A percentile compares a stretch with the other conserved stretches of the same genome.
Evolutionary conservation across 1,140 invertebrate species (phyloP).

Genomic region (Pararge aegeria): DNA sequence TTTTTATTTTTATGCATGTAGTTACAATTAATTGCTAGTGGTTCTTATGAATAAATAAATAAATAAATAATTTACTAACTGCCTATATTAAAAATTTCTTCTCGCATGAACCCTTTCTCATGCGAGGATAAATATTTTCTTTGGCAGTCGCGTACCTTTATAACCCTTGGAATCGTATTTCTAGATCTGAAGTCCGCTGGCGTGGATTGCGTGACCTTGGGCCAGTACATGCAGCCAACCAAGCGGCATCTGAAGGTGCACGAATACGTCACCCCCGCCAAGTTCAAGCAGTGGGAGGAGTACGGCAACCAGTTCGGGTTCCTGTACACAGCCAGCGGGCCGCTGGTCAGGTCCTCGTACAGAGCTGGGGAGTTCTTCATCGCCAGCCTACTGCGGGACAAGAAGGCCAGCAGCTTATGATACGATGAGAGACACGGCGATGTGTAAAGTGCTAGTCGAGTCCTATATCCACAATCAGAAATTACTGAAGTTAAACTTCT

Average conservation of each 20-base stretch:
- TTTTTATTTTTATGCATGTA: too few relatives aligned
- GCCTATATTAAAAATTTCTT: too few relatives aligned
- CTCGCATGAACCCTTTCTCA: too few relatives aligned
- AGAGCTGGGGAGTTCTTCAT: slow-evolving; percentile 97
- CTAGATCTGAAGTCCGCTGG: slow-evolving; percentile 87
- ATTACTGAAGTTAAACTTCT: too few relatives aligned
- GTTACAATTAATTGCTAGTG: too few relatives aligned
- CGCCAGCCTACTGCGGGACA: slow-evolving; percentile 86
- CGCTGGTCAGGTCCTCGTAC: slow-evolving; percentile 97
- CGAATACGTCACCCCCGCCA: slow-evolving; percentile 98
- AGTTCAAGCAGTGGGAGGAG: slow-evolving; percentile 95
- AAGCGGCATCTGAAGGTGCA: slow-evolving; percentile 97
- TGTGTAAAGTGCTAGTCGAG: too few relatives aligned
- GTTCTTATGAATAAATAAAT: too few relatives aligned
- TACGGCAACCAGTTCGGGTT: slow-evolving; percentile 94
- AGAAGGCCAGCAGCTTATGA: slow-evolving; percentile 53
- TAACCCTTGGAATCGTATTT: too few relatives aligned
- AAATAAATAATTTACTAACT: too few relatives aligned
- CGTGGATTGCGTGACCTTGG: slow-evolving; percentile 97
- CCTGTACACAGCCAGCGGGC: slow-evolving; percentile 98
- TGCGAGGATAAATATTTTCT: too few relatives aligned
- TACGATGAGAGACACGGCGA: background rate
- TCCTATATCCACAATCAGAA: too few relatives aligned
- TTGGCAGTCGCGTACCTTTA: too few relatives aligned
- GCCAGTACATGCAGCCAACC: slow-evolving; percentile 99